Base-by-base conservation (phyloP, 2,113 vertebrate species). In the Furnarius figulus region DNA sequence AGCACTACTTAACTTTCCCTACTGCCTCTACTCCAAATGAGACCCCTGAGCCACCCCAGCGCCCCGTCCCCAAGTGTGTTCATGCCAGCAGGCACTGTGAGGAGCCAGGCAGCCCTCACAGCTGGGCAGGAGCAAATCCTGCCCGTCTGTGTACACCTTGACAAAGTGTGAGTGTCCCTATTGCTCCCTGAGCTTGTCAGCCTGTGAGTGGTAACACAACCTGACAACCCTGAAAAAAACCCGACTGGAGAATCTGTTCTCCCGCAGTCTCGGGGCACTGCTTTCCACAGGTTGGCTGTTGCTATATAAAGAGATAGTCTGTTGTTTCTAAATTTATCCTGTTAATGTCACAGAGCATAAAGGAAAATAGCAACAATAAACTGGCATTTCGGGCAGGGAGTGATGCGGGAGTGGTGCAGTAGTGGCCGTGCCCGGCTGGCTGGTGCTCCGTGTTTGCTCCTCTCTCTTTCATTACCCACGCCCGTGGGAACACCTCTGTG, bases 21-120 rank as follows among this genome's bases (percentile, higher is more conserved):
- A 9, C 5, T 14, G 3, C 33, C 8, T 15, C 59, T 19, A 0
- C 42, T 5, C 9, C 0, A 4, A 3, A 1, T 5, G 21, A 1
- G 35, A 4, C 1, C 56, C 46, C 50, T 0, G 79, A 42, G 46
- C 67, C 49, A 0, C 2, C 15, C 47, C 4, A 5, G 12, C 7
- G 39, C 39, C 56, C 44, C 3, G 0, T 9, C 15, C 17, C 27
- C 53, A 0, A 0, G 5, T 1, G 5, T 1, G 21, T 12, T 8
- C 2, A 4, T 10, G 3, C 12, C 35, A 7, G 72, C n/a, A 7
- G 35, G 63, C 6, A 1, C 3, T 0, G 2, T 2, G 2, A 46
- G 62, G 11, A 62, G 44, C 28, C 7, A 0, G 44, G 44, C 35
- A 24, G 55, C 16, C 14, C 2, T 6, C 8, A 6, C 24, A 25